These are phyloP conservation scores for Conus canariensis DNA, from an alignment of 2,888 invertebrate genomes.

Conservation along the genomic window DNA sequence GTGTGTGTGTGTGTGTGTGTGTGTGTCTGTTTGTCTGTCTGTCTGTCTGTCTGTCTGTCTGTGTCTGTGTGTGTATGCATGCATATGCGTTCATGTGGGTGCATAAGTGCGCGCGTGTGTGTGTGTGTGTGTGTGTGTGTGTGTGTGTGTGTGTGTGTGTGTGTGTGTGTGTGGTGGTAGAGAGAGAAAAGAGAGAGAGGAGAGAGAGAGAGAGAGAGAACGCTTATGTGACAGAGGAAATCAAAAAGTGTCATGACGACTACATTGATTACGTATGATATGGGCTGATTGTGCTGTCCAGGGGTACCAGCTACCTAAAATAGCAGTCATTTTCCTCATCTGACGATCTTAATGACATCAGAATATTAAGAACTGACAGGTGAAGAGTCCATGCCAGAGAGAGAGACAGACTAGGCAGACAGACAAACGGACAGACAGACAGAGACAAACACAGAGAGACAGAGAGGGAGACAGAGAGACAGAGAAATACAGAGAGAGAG, in stretches of 20 bases:
- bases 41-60: not conserved
- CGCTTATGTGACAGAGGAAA: too few species aligned
- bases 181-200: too few species aligned
- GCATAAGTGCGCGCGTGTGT: not conserved
- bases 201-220: too few species aligned
- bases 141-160: not conserved
- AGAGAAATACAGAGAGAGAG: not conserved
- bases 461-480: conserved; percentile 28
- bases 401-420: not conserved
- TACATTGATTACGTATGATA: too few species aligned
- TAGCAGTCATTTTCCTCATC: too few species aligned
- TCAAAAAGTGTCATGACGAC: too few species aligned
- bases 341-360: too few species aligned
- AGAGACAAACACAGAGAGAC: not conserved
- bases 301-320: too few species aligned
- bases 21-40: conserved; percentile 1
- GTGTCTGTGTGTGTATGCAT: not conserved
- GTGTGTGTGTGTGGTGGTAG: not conserved
- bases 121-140: not conserved
- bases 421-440: not conserved
- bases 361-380: too few species aligned
- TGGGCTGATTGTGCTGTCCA: too few species aligned
- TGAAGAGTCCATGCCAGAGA: too few species aligned
- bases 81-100: not conserved
- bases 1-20: conserved; percentile 22